Conservation (phyloP, 2,797 vertebrate species). For the Fringilla coelebs region DNA sequence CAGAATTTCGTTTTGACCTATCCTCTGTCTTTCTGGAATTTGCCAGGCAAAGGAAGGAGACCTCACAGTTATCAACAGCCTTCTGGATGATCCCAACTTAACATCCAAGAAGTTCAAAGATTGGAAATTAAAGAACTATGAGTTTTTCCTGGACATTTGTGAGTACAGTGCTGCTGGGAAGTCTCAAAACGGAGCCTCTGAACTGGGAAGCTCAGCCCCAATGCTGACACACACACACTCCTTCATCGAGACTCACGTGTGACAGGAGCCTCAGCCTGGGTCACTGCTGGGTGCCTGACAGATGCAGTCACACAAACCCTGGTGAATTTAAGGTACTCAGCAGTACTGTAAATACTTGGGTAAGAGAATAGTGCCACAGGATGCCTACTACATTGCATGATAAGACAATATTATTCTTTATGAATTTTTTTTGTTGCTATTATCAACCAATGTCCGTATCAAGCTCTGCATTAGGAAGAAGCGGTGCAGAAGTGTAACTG, state of each 20-base stretch:
- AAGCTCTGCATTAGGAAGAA: constrained; percentile 75
- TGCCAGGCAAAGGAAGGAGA: constrained; percentile 86
- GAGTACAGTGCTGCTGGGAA: constrained; percentile 80
- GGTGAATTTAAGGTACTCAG: constrained; percentile 81
- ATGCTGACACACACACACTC: constrained; percentile 88
- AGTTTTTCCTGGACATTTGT: constrained; percentile 89
- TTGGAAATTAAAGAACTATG: constrained; percentile 89
- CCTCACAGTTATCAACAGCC: constrained; percentile 81
- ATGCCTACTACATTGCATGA: constrained; percentile 91
- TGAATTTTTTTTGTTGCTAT: constrained; percentile 51
- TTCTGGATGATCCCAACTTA: constrained; percentile 84
- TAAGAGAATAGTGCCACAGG: constrained; percentile 85
- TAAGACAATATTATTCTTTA: constrained; percentile 81
- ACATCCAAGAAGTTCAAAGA: constrained; percentile 88
- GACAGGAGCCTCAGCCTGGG: constrained; percentile 47
- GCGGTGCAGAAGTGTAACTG: constrained; percentile 83
- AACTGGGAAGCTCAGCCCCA: constrained; percentile 79
- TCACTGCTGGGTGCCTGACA: constrained; percentile 32
- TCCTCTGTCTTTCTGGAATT: constrained; percentile 40
- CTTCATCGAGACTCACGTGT: constrained; percentile 90
- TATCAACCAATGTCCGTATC: constrained; percentile 34
- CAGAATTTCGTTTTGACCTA: neutral
- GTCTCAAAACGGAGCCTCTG: constrained; percentile 82
- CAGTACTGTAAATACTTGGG: constrained; percentile 85
- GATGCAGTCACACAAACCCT: constrained; percentile 72